Conservation (phyloP, 1,140 invertebrate genomes). For the Triops cancriformis region DNA sequence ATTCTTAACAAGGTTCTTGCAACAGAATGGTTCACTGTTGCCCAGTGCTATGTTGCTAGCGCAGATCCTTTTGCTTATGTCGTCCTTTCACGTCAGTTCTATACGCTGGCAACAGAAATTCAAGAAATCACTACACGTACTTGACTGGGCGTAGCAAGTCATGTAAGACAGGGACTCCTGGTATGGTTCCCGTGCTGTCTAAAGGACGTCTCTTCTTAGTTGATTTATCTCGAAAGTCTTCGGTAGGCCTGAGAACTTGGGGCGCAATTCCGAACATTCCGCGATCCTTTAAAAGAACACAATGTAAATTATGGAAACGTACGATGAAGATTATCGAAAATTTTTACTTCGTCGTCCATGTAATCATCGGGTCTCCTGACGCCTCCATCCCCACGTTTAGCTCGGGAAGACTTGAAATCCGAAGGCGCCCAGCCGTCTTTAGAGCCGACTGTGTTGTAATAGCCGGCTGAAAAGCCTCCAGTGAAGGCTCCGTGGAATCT, state of each 20-base stretch:
- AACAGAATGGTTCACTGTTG: too few relatives aligned
- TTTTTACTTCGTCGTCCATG: conserved; percentile 87
- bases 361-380: conserved; percentile 77
- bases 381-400: conserved; percentile 46
- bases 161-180: conserved; percentile 66
- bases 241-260: conserved; percentile 63
- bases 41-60: too few relatives aligned
- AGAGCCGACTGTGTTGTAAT: conserved; percentile 92
- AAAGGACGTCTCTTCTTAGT: conserved; percentile 39
- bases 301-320: neutral
- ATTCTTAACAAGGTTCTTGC: too few relatives aligned
- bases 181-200: conserved; percentile 47
- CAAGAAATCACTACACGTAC: conserved; percentile 37
- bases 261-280: conserved; percentile 93
- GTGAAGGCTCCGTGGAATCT: conserved; percentile 99
- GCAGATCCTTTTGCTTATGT: too few relatives aligned
- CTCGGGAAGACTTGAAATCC: conserved; percentile 81
- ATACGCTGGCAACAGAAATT: neutral
- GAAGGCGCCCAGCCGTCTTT: conserved; percentile 91
- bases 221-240: conserved; percentile 52
- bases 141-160: conserved; percentile 67
- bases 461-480: conserved; percentile 96
- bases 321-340: conserved; percentile 24
- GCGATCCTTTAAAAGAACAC: conserved; percentile 56
- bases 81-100: too few relatives aligned